These are phyloP conservation scores for Pristiophorus japonicus DNA, from an alignment of 2,113 vertebrate genomes.

Conservation along the genomic window DNA sequence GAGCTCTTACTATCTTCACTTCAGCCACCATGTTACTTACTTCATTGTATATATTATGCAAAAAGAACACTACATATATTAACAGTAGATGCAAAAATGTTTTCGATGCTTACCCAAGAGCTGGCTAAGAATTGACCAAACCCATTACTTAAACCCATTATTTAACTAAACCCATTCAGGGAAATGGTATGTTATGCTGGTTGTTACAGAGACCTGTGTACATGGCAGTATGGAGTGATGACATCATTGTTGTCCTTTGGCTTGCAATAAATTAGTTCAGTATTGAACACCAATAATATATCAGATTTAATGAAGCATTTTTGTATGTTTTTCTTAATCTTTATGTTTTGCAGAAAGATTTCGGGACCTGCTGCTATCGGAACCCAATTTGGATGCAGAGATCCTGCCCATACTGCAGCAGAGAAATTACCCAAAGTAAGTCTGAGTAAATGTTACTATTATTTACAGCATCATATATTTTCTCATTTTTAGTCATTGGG, in stretches of 20 bases:
- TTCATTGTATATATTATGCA: background rate
- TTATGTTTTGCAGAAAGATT: slow-evolving; percentile 69
- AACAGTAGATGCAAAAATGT: background rate
- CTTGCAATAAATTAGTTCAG: background rate
- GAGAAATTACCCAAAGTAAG: slow-evolving; percentile 84
- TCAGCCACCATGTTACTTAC: background rate
- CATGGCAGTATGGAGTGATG: background rate
- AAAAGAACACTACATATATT: background rate
- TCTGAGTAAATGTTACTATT: slow-evolving; percentile 33
- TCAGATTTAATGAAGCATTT: background rate
- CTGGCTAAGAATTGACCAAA: background rate
- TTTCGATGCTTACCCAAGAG: background rate
- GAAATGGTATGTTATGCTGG: background rate
- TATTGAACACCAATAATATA: background rate
- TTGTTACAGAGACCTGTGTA: background rate
- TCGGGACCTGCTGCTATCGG: slow-evolving; percentile 72
- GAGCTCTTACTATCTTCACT: background rate
- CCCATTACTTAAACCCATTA: background rate
- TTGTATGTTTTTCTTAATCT: slow-evolving; percentile 22
- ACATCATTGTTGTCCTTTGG: background rate
- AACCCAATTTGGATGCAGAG: slow-evolving; percentile 62
- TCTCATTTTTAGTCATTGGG: background rate
- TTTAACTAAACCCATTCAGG: background rate
- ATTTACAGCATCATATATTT: background rate
- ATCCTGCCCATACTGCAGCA: slow-evolving; percentile 84